These are phyloP conservation scores for Scophthalmus maximus DNA, from an alignment of 2,113 vertebrate species.

Conservation along the genomic window DNA sequence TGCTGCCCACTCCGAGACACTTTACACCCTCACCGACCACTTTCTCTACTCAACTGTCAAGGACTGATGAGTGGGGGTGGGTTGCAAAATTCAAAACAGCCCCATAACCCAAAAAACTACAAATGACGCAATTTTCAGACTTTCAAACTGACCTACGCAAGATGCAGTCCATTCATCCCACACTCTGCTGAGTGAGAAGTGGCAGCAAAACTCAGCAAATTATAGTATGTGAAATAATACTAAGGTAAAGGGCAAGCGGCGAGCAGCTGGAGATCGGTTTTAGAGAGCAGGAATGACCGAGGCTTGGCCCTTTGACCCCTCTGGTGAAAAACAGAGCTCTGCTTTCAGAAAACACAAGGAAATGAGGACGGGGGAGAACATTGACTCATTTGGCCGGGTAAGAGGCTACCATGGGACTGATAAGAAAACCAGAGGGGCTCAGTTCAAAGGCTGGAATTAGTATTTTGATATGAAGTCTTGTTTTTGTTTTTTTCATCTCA, in stretches of 20 bases:
- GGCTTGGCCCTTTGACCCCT: slow-evolving; percentile 61
- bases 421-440: slow-evolving; percentile 70
- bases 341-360: slow-evolving; percentile 60
- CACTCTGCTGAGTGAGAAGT: background rate
- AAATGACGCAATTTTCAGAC: no score
- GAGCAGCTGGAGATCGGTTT: slow-evolving; percentile 5
- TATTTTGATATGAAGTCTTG: slow-evolving; percentile 59
- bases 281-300: slow-evolving; percentile 32
- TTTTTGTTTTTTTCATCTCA: slow-evolving; percentile 51
- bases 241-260: slow-evolving; percentile 12
- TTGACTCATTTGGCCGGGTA: slow-evolving; percentile 61
- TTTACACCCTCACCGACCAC: slow-evolving; percentile 47
- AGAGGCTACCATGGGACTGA: slow-evolving; percentile 63
- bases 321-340: slow-evolving; percentile 75
- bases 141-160: no score
- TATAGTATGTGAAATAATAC: background rate
- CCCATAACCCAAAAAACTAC: no score
- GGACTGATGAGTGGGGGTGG: slow-evolving; percentile 27
- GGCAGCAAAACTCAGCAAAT: background rate
- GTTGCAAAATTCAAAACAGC: slow-evolving; percentile 25
- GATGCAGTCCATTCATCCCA: background rate
- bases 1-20: slow-evolving; percentile 43
- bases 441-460: slow-evolving; percentile 74
- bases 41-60: slow-evolving; percentile 48
- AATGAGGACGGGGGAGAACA: slow-evolving; percentile 63